Conservation (phyloP, 2,797 vertebrate genomes). For the Crenichthys baileyi region DNA sequence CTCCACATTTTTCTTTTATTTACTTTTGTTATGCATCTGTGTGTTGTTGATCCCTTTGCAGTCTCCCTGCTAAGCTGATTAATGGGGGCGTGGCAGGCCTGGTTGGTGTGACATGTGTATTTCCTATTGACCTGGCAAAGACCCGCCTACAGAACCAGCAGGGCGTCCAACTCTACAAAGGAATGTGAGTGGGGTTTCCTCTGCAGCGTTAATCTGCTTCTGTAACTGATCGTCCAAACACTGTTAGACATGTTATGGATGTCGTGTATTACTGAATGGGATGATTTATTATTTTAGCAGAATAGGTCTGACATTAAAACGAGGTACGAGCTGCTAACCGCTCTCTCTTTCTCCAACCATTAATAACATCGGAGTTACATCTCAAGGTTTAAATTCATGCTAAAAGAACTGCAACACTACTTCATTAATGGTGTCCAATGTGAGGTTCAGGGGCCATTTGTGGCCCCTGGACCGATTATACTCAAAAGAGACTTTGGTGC, state of each 20-base stretch:
- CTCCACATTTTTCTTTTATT: background rate
- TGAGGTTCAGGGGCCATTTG: too few species aligned
- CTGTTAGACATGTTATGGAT: background rate
- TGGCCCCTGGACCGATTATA: too few species aligned
- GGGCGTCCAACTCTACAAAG: conserved; percentile 84
- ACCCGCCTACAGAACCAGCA: conserved; percentile 93
- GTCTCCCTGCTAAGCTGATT: conserved; percentile 91
- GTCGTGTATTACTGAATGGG: background rate
- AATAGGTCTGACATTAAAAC: background rate
- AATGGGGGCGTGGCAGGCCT: conserved; percentile 91
- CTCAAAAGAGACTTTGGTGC: too few species aligned
- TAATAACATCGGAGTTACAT: background rate
- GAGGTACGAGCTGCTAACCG: too few species aligned
- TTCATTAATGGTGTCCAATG: too few species aligned
- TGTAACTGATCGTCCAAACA: conserved; percentile 9
- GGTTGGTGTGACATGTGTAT: conserved; percentile 91
- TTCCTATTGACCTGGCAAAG: conserved; percentile 93
- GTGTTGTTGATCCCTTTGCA: conserved; percentile 74
- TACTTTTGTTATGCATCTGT: conserved; percentile 36
- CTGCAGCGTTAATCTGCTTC: conserved; percentile 7
- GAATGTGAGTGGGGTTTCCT: conserved; percentile 84
- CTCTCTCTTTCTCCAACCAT: background rate
- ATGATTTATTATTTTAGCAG: background rate
- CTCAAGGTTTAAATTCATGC: background rate
- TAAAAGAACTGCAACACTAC: too few species aligned